Evolutionary conservation across 2,113 vertebrate species (phyloP).

Genomic region (Lophochroa leadbeateri): DNA sequence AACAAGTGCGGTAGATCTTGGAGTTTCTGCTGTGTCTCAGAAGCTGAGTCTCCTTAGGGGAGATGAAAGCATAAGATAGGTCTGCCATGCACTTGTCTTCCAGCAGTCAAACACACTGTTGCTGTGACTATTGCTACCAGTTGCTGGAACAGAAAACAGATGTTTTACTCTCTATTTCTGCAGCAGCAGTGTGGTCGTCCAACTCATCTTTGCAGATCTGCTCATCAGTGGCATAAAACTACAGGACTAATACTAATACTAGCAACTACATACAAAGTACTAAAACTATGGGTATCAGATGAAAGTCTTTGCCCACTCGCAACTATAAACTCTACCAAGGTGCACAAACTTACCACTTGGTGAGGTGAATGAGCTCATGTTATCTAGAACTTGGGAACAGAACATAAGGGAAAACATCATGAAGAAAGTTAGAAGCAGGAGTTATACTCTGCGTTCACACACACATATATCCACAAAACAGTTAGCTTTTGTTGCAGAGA

Average conservation of each 20-base stretch:
- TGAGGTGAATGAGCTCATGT: slow-evolving; percentile 48
- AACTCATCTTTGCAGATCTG: background rate
- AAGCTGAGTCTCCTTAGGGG: background rate
- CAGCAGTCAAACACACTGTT: background rate
- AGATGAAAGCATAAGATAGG: background rate
- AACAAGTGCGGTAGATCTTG: background rate
- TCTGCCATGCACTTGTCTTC: background rate
- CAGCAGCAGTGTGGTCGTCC: background rate
- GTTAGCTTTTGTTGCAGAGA: background rate
- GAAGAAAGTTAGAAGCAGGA: background rate
- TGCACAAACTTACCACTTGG: slow-evolving; percentile 67
- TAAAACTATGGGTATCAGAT: background rate
- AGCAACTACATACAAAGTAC: background rate
- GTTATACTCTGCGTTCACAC: background rate
- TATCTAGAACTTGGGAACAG: slow-evolving; percentile 68
- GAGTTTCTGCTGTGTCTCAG: background rate
- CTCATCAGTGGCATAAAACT: background rate
- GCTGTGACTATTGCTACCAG: accelerated
- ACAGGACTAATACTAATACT: background rate
- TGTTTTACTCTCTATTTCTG: background rate
- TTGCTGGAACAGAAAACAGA: background rate
- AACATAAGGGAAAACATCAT: slow-evolving; percentile 8
- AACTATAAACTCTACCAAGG: background rate
- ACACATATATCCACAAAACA: background rate
- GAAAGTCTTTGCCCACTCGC: background rate